Evolutionary conservation across 2,888 invertebrate genomes (phyloP).

Genomic region (Caenorhabditis sinica): DNA sequence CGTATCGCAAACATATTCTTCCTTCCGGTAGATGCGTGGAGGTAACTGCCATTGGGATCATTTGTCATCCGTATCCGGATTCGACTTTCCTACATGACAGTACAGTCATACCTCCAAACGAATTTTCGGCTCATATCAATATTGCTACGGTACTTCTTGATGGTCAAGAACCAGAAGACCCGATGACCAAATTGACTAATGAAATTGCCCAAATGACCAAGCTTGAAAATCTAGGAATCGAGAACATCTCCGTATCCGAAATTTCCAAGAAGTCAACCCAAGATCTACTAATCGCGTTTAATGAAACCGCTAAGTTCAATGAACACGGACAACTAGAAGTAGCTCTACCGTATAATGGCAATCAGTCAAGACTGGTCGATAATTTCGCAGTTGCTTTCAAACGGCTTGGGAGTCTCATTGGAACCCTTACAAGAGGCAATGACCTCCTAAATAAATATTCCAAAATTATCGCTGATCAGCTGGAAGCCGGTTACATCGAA

Average conservation of each 20-base stretch:
- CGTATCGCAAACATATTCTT: too few relatives aligned
- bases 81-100: too few relatives aligned
- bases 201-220: too few relatives aligned
- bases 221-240: slow-evolving; percentile 28
- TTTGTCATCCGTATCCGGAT: too few relatives aligned
- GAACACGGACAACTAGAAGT: too few relatives aligned
- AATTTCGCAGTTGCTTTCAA: background rate
- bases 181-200: too few relatives aligned
- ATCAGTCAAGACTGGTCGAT: background rate
- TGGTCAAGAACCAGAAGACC: too few relatives aligned
- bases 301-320: background rate
- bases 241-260: background rate
- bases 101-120: too few relatives aligned
- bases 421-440: background rate
- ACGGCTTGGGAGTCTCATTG: background rate
- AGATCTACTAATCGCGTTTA: slow-evolving; percentile 1
- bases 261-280: background rate
- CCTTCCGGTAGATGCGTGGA: too few relatives aligned
- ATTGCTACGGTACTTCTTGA: too few relatives aligned
- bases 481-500: background rate
- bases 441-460: background rate
- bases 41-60: too few relatives aligned
- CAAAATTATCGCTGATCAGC: slow-evolving; percentile 1
- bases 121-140: too few relatives aligned
- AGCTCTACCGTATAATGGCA: slow-evolving; percentile 18